Base-by-base conservation (phyloP, 2,888 invertebrate genomes). In the Stenurella melanura region DNA sequence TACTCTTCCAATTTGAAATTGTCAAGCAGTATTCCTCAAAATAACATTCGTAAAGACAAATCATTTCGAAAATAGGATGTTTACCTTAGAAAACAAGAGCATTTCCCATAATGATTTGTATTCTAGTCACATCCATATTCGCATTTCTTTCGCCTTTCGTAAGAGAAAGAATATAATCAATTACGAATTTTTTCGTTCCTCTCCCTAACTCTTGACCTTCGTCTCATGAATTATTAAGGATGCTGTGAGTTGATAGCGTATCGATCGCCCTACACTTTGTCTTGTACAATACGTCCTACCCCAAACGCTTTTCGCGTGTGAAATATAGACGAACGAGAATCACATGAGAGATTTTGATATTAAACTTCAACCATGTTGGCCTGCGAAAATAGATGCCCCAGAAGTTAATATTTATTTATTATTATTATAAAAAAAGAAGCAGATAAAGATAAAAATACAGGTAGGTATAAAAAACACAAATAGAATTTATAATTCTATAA, bases 101-200 rank as follows among this genome's bases (percentile, higher is more conserved):
- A 15, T n/a, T n/a, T 6, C 42, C 0, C 50, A n/a, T 50, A 50
- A 50, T 50, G 15, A n/a, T n/a, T 19, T n/a, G 12, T 1, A 64
- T 64, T 42, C 19, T 42, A 64, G 42, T 42, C 34, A 42, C 42
- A 38, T 42, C 42, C 18, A 18, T 17, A 30, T 18, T 26, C 21
- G 34, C 10, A n/a, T 10, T 19, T 21, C n/a, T 9, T 10, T 9
- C 54, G 17, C 50, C 17, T 2, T 68, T 15, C 30, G 17, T n/a
- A n/a, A 17, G 30, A 17, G 26, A 12, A 30, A 18, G n/a, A 68
- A 56, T n/a, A 30, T 68, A 68, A 50, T 68, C 68, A 68, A 56
- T 68, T 68, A 68, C 54, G 11, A 9, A 19, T 68, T 26, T 50
- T 66, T 42, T 68, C 26, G 9, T 54, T 30, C 68, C 68, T 54